These are phyloP conservation scores for Tipula confusa DNA, from an alignment of 2,888 invertebrate species.

Conservation along the genomic window DNA sequence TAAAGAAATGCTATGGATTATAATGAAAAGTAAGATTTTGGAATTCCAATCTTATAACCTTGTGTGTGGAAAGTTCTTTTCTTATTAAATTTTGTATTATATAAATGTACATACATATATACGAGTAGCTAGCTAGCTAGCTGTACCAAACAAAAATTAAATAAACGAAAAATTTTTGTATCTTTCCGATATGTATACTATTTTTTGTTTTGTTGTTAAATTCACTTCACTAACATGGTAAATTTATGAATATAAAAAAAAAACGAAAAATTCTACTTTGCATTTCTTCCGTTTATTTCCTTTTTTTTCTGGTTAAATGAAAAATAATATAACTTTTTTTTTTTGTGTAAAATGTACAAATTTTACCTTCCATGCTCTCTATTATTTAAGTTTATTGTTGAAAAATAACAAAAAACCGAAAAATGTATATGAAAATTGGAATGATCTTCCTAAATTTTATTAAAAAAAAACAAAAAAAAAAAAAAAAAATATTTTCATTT, in stretches of 20 bases:
- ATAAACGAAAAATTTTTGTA: neutral
- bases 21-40: slow-evolving; percentile 20
- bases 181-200: neutral
- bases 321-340: neutral
- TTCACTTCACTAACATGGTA: neutral
- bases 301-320: slow-evolving; percentile 15
- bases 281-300: slow-evolving; percentile 25
- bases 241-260: neutral
- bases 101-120: no score
- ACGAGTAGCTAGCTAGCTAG: neutral
- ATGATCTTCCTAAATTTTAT: neutral
- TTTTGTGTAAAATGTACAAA: neutral
- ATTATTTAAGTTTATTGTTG: slow-evolving; percentile 3
- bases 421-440: neutral
- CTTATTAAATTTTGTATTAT: neutral
- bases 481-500: neutral
- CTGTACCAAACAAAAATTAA: neutral
- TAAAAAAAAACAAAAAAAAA: no score
- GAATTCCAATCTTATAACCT: slow-evolving; percentile 28
- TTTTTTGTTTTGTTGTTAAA: neutral
- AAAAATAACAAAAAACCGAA: neutral
- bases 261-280: neutral
- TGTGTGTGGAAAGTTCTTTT: slow-evolving; percentile 15
- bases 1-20: neutral
- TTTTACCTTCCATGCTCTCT: neutral